phyloP scores from a whole-genome alignment of 2,113 vertebrate species.

The Marcusenius ussheri region DNA sequence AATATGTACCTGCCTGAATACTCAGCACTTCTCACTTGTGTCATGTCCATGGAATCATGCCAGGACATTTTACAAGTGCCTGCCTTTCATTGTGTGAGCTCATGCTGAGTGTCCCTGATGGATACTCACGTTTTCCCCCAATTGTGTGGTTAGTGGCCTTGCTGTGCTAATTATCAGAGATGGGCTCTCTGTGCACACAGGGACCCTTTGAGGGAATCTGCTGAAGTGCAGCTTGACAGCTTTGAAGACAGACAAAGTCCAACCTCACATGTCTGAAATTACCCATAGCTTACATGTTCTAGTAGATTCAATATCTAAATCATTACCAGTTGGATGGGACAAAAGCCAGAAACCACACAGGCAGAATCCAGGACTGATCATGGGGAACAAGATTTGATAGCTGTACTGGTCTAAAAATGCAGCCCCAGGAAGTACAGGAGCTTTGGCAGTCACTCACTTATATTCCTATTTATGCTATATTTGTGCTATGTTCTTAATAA shows the following conservation, averaged over 20 bases:
- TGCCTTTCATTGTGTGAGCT: neutral
- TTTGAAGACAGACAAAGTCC: neutral
- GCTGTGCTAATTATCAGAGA: neutral
- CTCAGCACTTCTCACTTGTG: neutral
- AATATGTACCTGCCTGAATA: neutral
- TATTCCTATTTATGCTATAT: neutral
- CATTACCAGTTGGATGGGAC: neutral
- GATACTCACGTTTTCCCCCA: neutral
- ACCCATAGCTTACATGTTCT: neutral
- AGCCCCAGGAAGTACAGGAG: neutral
- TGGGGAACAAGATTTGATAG: neutral
- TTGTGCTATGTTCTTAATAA: neutral
- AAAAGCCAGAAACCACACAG: neutral
- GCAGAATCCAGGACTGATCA: neutral
- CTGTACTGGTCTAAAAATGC: neutral
- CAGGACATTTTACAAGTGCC: neutral
- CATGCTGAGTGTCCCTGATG: neutral
- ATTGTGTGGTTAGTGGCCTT: neutral
- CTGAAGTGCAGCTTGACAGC: neutral
- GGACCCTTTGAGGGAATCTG: neutral
- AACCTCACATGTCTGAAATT: neutral
- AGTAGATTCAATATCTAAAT: neutral
- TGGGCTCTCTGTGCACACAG: neutral
- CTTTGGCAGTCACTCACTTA: neutral
- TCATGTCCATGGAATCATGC: neutral